These are phyloP conservation scores for Hemicrepidius hirtus DNA, from an alignment of 2,888 invertebrate genomes.

Conservation along the genomic window DNA sequence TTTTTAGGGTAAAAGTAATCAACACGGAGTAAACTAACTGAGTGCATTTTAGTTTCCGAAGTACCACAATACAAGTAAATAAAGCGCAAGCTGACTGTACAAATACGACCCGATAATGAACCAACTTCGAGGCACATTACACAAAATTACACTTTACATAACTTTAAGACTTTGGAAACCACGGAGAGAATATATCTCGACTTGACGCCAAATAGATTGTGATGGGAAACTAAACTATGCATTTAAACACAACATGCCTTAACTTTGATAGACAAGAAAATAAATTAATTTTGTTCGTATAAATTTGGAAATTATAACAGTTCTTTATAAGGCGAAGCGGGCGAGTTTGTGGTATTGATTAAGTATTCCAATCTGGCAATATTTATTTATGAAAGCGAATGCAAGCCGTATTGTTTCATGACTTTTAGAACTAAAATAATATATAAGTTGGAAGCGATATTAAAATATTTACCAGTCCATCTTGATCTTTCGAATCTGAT, in stretches of 20 bases:
- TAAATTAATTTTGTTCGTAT: slow-evolving; percentile 38
- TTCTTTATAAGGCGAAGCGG: not conserved
- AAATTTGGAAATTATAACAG: slow-evolving; percentile 18
- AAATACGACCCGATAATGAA: slow-evolving; percentile 49
- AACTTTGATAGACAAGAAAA: slow-evolving; percentile 42
- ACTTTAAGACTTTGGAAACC: slow-evolving; percentile 48
- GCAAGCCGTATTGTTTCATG: not conserved
- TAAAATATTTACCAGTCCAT: not conserved
- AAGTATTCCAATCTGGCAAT: not conserved
- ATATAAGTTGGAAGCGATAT: slow-evolving; percentile 1
- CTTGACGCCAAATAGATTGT: slow-evolving; percentile 46
- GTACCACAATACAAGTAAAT: slow-evolving; percentile 20
- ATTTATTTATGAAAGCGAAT: too few species aligned
- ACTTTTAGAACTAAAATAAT: not conserved
- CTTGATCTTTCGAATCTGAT: not conserved
- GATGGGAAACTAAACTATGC: slow-evolving; percentile 43
- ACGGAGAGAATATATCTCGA: slow-evolving; percentile 43
- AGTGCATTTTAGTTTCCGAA: not conserved
- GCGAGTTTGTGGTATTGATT: slow-evolving; percentile 5
- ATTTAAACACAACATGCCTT: slow-evolving; percentile 46
- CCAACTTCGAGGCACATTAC: slow-evolving; percentile 45
- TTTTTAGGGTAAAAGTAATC: too few species aligned
- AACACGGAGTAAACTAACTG: not conserved
- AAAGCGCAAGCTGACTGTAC: slow-evolving; percentile 38
- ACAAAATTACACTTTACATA: slow-evolving; percentile 51